phyloP scores from a whole-genome alignment of 2,797 vertebrate genomes.

The Serranus cabrilla region DNA sequence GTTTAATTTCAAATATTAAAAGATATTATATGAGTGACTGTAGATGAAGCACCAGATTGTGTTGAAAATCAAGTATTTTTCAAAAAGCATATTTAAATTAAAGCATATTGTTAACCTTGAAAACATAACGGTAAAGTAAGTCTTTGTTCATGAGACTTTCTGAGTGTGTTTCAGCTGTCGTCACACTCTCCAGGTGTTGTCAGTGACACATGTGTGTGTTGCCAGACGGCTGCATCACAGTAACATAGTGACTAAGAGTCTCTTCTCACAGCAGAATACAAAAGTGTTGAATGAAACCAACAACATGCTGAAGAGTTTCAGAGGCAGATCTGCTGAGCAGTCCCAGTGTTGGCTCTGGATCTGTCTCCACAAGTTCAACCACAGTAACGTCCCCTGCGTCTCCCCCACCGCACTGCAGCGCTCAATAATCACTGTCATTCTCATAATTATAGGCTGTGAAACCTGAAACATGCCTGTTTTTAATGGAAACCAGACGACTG shows the following conservation, averaged over 20 bases:
- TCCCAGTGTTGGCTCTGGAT: conserved; percentile 21
- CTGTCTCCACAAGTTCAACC: conserved; percentile 47
- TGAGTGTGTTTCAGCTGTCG: background rate
- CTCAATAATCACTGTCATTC: conserved; percentile 60
- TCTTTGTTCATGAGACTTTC: no score
- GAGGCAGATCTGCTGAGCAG: conserved; percentile 31
- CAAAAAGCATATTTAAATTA: no score
- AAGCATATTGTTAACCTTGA: no score
- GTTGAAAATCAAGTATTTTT: no score
- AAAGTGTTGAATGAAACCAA: background rate
- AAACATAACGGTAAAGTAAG: no score
- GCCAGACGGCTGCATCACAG: background rate
- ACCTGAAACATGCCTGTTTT: conserved; percentile 50
- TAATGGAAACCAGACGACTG: conserved; percentile 57
- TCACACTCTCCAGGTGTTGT: conserved; percentile 25
- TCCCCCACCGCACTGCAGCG: background rate
- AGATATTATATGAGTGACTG: no score
- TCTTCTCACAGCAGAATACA: conserved; percentile 2
- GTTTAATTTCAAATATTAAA: no score
- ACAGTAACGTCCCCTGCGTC: conserved; percentile 36
- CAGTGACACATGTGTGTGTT: conserved; percentile 17
- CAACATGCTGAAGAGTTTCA: background rate
- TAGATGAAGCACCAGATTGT: no score
- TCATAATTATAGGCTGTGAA: conserved; percentile 61
- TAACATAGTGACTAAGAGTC: conserved; percentile 32